Evolutionary conservation across 2,113 vertebrate species (phyloP).

Genomic region (Sisor rabdophorus): DNA sequence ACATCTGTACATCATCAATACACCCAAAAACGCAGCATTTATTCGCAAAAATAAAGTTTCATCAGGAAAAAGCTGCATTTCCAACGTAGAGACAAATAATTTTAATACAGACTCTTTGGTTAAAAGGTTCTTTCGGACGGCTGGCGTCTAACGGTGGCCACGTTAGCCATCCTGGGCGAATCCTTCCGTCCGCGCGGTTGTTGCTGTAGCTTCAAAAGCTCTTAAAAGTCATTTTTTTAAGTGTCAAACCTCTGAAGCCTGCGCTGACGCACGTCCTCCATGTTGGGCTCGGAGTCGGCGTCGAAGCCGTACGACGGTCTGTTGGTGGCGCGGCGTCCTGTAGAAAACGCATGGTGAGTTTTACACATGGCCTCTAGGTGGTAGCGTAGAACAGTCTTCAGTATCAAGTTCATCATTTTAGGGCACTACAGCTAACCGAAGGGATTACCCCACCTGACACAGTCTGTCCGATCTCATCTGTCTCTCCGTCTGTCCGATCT

Average conservation of each 20-base stretch:
- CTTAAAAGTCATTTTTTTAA: constrained; percentile 31
- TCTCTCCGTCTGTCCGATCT: too few species aligned
- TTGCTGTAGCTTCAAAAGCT: not conserved
- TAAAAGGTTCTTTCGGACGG: too few species aligned
- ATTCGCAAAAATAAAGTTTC: constrained; percentile 39
- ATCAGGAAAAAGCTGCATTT: not conserved
- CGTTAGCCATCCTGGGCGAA: not conserved
- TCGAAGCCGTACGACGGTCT: constrained; percentile 52
- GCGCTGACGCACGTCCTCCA: constrained; percentile 58
- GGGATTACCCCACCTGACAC: too few species aligned
- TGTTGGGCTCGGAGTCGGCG: constrained; percentile 32
- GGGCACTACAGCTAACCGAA: too few species aligned
- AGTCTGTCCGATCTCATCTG: too few species aligned
- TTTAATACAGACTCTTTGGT: too few species aligned
- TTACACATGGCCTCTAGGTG: not conserved
- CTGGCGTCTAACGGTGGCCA: not conserved
- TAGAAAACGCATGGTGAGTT: not conserved
- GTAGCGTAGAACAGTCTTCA: not conserved
- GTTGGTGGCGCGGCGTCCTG: constrained; percentile 45
- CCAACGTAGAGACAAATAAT: too few species aligned
- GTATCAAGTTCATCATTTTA: too few species aligned
- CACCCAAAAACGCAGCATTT: too few species aligned
- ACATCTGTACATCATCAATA: too few species aligned
- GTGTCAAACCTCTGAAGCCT: constrained; percentile 62
- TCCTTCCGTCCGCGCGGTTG: not conserved